These are phyloP conservation scores for Chloropsis cyanopogon DNA, from an alignment of 2,113 vertebrate genomes.

Conservation along the genomic window DNA sequence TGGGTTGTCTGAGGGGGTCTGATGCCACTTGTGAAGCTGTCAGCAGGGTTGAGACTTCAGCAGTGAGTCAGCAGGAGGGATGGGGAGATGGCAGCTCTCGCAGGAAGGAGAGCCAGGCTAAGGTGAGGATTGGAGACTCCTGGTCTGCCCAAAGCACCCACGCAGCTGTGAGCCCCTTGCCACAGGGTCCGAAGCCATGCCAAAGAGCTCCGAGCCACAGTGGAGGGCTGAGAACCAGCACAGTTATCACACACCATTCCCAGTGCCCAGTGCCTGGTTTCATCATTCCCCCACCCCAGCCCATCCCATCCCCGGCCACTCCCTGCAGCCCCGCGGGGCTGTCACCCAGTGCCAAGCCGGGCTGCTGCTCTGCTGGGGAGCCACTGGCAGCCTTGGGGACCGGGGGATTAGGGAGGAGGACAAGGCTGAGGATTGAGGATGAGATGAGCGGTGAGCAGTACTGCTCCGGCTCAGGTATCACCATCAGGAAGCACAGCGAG, in stretches of 20 bases:
- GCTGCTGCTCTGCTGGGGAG: not conserved
- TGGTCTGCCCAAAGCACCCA: not conserved
- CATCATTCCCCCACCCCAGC: not conserved
- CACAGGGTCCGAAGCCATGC: not conserved
- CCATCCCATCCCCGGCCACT: not conserved
- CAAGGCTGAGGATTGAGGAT: not conserved
- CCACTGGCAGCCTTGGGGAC: not conserved
- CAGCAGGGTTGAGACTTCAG: not conserved
- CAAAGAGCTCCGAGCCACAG: not conserved
- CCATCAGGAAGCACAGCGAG: not conserved
- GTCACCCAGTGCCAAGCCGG: not conserved
- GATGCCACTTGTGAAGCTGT: not conserved
- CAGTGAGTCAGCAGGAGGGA: conserved; percentile 27
- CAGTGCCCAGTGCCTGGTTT: not conserved
- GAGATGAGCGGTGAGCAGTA: not conserved
- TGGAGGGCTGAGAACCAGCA: not conserved
- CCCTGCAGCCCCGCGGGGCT: not conserved
- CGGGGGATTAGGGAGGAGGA: not conserved
- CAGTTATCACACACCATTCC: not conserved
- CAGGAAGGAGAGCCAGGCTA: not conserved
- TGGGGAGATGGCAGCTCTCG: not conserved
- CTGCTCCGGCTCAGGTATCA: not conserved
- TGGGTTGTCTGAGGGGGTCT: not conserved
- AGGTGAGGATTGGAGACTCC: not conserved
- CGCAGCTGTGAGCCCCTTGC: accelerated